These are phyloP conservation scores for Colistium nudipinnis DNA, from an alignment of 2,113 vertebrate genomes.

Conservation along the genomic window DNA sequence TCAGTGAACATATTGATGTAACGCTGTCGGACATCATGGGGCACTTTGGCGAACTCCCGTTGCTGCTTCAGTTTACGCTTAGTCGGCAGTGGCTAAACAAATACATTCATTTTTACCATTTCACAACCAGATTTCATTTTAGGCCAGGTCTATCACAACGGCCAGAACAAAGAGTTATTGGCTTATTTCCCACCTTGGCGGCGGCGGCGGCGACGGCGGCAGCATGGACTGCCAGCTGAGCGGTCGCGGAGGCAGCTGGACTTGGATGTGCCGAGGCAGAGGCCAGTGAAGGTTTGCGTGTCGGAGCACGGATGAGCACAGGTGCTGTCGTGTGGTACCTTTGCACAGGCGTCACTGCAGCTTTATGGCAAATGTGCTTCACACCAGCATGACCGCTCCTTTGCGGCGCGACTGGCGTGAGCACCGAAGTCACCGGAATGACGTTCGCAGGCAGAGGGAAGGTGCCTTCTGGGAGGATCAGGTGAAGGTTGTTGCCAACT, in stretches of 20 bases:
- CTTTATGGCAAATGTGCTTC: not conserved
- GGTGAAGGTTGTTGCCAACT: constrained; percentile 75
- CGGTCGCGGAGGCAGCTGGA: not conserved
- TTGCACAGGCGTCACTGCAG: constrained; percentile 1
- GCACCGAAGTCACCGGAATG: constrained; percentile 37
- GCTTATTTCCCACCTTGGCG: constrained; percentile 54
- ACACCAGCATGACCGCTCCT: not conserved
- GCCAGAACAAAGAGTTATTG: not conserved
- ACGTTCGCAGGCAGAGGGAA: constrained; percentile 61
- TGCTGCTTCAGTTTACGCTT: constrained; percentile 66
- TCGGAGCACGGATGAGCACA: constrained; percentile 49
- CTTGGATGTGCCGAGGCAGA: constrained; percentile 1
- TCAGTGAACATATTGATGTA: constrained; percentile 83
- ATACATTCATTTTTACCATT: not conserved
- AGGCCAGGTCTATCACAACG: not conserved
- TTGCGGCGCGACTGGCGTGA: constrained; percentile 57
- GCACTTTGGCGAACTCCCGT: constrained; percentile 70
- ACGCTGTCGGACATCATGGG: constrained; percentile 80
- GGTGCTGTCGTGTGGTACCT: constrained; percentile 43
- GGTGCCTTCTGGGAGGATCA: constrained; percentile 77
- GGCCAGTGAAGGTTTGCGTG: constrained; percentile 20
- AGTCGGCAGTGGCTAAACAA: constrained; percentile 52
- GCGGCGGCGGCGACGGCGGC: constrained; percentile 13
- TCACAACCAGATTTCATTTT: not conserved
- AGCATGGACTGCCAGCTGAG: constrained; percentile 33